phyloP scores from a whole-genome alignment of 2,113 vertebrate species.

The Pangasianodon gigas region DNA sequence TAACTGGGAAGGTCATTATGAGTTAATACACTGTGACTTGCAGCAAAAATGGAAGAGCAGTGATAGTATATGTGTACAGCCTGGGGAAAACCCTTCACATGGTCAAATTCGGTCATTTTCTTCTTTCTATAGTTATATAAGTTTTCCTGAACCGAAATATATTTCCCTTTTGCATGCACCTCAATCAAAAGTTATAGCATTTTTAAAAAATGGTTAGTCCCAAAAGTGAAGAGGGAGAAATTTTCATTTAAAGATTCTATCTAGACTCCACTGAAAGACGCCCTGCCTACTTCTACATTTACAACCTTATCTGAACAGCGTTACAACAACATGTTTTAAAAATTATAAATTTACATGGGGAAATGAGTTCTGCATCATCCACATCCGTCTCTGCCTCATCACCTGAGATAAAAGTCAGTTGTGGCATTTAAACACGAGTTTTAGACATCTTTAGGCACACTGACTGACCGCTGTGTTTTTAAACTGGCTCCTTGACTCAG shows the following conservation, averaged over 20 bases:
- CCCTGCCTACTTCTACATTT: not conserved
- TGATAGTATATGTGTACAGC: not conserved
- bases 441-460: not conserved
- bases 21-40: not conserved
- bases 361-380: not conserved
- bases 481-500: not conserved
- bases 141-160: too few relatives aligned
- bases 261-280: not conserved
- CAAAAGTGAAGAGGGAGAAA: not conserved
- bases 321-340: not conserved
- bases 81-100: not conserved
- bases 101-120: not conserved
- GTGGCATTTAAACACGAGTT: not conserved
- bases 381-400: not conserved
- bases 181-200: not conserved
- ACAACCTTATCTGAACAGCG: not conserved
- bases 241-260: not conserved
- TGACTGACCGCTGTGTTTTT: not conserved
- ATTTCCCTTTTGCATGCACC: not conserved
- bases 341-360: not conserved
- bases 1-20: conserved; percentile 3
- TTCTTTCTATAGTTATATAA: not conserved
- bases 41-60: too few relatives aligned
- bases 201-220: not conserved
- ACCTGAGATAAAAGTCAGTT: not conserved